phyloP scores from a whole-genome alignment of 92 coral and sea anemone species.

The Montipora capitata region DNA sequence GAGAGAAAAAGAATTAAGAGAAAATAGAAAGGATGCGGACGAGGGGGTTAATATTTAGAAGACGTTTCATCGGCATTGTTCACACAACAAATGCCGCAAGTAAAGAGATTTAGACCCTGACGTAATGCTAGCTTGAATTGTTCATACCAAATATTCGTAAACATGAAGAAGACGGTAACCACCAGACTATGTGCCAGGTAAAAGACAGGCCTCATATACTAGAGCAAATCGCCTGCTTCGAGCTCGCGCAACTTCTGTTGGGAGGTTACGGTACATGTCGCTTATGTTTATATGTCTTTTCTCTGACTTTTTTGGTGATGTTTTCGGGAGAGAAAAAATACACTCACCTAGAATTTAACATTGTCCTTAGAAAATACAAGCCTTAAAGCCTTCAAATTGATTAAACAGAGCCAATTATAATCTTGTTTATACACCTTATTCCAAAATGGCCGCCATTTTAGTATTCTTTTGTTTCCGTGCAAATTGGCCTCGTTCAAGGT shows the following conservation, averaged over 20 bases:
- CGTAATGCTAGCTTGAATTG: conserved; percentile 6
- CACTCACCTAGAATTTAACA: conserved; percentile 7
- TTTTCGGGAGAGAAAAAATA: conserved; percentile 10
- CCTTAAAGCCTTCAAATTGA: conserved; percentile 33
- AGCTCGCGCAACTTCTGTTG: conserved; percentile 36
- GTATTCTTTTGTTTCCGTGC: too few relatives aligned
- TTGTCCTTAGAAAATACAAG: conserved; percentile 11
- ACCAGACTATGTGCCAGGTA: not conserved
- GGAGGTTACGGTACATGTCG: conserved; percentile 19
- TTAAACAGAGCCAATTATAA: conserved; percentile 30
- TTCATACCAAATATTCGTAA: conserved; percentile 4
- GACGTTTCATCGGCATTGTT: conserved; percentile 7
- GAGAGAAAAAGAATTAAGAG: conserved; percentile 12
- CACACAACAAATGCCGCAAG: not conserved
- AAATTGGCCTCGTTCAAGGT: too few relatives aligned
- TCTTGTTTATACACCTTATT: too few relatives aligned
- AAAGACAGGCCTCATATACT: conserved; percentile 21
- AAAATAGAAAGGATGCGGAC: conserved; percentile 6
- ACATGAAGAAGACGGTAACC: conserved; percentile 20
- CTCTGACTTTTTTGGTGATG: not conserved
- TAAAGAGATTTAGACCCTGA: conserved; percentile 15
- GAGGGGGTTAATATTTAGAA: not conserved
- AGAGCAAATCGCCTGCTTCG: conserved; percentile 25
- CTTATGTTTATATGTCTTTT: conserved; percentile 9
- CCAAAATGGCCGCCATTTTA: too few relatives aligned